phyloP scores from a whole-genome alignment of 2,797 vertebrate genomes.

The Siniperca obscura region DNA sequence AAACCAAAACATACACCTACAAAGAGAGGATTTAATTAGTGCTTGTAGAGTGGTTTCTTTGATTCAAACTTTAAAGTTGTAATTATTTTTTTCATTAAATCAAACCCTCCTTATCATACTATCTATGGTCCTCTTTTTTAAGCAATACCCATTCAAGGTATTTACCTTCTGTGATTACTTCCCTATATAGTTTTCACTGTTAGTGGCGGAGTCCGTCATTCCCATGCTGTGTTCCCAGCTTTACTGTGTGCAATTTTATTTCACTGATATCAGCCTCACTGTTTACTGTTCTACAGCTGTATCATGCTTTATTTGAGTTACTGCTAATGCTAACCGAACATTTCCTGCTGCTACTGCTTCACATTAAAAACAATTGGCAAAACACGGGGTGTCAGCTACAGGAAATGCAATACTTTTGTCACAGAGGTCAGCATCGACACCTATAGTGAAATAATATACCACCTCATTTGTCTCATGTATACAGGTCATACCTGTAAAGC shows the following conservation, averaged over 20 bases:
- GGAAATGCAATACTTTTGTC: not conserved
- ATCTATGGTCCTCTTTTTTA: not conserved
- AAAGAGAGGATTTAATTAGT: constrained; percentile 16
- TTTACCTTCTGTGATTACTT: not conserved
- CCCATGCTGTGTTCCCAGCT: too few relatives aligned
- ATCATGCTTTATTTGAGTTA: not conserved
- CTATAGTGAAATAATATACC: not conserved
- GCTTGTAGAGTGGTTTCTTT: not conserved
- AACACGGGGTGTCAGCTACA: not conserved
- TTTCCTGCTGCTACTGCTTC: not conserved
- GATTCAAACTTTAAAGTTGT: constrained; percentile 5
- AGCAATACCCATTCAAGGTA: not conserved
- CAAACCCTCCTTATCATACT: not conserved
- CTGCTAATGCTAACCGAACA: not conserved
- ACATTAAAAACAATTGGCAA: not conserved
- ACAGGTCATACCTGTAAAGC: not conserved
- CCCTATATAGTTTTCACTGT: not conserved
- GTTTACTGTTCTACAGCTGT: not conserved
- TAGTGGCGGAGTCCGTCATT: too few relatives aligned
- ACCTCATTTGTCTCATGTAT: not conserved
- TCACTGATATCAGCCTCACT: not conserved
- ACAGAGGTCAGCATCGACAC: not conserved
- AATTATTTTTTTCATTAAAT: not conserved
- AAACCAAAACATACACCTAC: constrained; percentile 22
- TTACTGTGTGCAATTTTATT: not conserved